Evolutionary conservation across 2,888 invertebrate genomes (phyloP), one percentile per base, ranked within the genome.

Genomic region (Nasonia oneida): DNA sequence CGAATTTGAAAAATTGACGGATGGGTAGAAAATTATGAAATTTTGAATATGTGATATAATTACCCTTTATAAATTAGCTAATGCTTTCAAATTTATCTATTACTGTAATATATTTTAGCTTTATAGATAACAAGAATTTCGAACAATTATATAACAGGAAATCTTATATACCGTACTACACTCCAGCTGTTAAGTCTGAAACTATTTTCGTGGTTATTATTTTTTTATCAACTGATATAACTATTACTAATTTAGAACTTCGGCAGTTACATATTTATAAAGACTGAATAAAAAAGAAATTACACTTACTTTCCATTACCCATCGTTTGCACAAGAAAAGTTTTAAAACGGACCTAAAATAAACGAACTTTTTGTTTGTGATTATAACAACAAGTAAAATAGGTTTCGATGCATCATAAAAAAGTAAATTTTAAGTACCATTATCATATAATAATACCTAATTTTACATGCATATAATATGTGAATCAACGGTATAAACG

Each of bases 321-420:
- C 6, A n/a, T 71, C 73, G 29, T 33, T 10, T 33, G n/a, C 47
- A 42, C 6, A n/a, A 64, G 23, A 37, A 61, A 77, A 73, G 53
- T 47, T n/a, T 57, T 77, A n/a, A 10, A 83, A 83, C 82, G 82
- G 82, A 83, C 82, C 82, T 83, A 47, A 76, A 67, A 61, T 64
- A 12, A n/a, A 4, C 29, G 53, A 50, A 75, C 50, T 74, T 67
- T 39, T 15, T 75, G 23, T 47, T 73, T 39, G 15, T 10, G 10
- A 12, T 81, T 33, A 50, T 37, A 57, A 33, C 15, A 47, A 12
- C 2, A 47, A 67, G 3, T 79, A n/a, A 39, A 70, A 70, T 42
- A 33, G 57, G 29, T 42, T 53, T 18, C 70, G 53, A 70, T 70
- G 4, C 6, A n/a, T 33, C 50, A 10, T 47, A 71, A 71, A 71